Evolutionary conservation across 2,888 invertebrate genomes (phyloP).

Genomic region (Erebia aethiops): DNA sequence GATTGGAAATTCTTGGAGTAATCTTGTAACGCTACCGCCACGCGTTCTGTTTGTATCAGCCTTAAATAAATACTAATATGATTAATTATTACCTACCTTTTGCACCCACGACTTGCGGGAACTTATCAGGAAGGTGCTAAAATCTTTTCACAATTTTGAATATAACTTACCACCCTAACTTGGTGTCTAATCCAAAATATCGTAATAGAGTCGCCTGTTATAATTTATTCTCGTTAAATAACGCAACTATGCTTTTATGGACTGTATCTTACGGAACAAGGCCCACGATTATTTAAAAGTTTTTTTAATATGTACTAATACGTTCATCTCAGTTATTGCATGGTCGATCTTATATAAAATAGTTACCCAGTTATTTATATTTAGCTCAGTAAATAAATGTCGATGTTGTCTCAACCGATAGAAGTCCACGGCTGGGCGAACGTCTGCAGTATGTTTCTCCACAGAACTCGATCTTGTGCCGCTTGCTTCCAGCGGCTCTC

Average conservation of each 20-base stretch:
- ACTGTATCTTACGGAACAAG: conserved; percentile 3
- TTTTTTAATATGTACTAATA: background rate
- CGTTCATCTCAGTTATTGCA: background rate
- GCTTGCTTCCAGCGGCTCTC: no score
- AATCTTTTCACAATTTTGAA: background rate
- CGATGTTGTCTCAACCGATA: no score
- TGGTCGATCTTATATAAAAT: no score
- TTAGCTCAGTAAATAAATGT: no score
- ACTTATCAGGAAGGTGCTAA: background rate
- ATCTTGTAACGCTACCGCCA: no score
- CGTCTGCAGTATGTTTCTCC: no score
- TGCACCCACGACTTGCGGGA: conserved; percentile 1
- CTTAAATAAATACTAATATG: background rate
- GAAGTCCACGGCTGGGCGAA: no score
- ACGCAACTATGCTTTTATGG: background rate
- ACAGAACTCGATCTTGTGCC: no score
- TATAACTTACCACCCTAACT: background rate
- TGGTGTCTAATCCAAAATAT: background rate
- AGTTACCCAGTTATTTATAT: no score
- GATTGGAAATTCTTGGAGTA: no score
- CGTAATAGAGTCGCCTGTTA: background rate
- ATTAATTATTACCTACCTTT: no score
- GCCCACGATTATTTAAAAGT: background rate
- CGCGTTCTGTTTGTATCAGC: no score
- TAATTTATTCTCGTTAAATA: background rate